Base-by-base conservation (phyloP, 2,113 vertebrate species). In the Sciurus niger region DNA sequence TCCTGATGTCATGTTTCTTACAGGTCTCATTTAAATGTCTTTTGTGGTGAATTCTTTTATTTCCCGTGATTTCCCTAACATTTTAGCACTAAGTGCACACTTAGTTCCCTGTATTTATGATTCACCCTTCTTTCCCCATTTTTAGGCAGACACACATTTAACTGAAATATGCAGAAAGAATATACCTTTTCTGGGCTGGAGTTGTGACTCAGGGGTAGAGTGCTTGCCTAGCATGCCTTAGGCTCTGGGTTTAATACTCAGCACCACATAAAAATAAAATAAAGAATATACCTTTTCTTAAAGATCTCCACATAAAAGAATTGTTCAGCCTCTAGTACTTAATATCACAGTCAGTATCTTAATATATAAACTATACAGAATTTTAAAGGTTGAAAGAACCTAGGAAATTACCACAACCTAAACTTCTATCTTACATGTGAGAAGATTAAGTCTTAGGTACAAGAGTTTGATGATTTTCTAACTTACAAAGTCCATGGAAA, bases 281-380 rank as follows among this genome's bases (percentile, higher is more conserved):
- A 76, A 85, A 72, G 37, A 32, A 68, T 85, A 28, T 11, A 30
- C 7, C 67, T 96, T 83, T 92, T 73, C 70, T 90, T 78, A 68
- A 88, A 91, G n/a, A 82, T 30, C 55, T 95, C 53, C 72, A 34
- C 1, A 24, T 84, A 43, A 82, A 1, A 78, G 43, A 24, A 87
- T 79, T 84, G 18, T 51, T 87, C 46, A 83, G 60, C 32, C 9
- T 48, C 58, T 9, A 65, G 30, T 84, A 46, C 63, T 51, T 78
- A 74, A 34, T 77, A 40, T 67, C 40, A 79, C 24, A 18, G 12
- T 37, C 70, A 80, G 6, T 55, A 78, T 90, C n/a, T 87, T 78
- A 51, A 25, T 16, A 76, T 70, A 68, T 60, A 89, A 89, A 60
- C 17, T 83, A n/a, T 14, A 14, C 60, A 48, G 65, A 63, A 18